Conservation (phyloP, 2,797 vertebrate species). For the Miichthys miiuy region DNA sequence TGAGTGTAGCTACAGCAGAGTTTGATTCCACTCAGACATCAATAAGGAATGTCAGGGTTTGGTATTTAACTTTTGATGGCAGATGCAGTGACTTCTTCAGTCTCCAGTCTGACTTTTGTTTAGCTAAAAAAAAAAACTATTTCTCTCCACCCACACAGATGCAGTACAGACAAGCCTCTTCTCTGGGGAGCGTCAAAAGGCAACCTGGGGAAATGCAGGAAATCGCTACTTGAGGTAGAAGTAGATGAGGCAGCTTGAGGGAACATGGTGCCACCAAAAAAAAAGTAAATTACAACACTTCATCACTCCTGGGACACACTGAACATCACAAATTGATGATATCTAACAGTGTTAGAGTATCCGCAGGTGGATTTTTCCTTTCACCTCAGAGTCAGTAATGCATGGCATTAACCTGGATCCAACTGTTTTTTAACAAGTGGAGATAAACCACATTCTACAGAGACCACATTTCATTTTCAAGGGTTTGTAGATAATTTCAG, state of each 20-base stretch:
- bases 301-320: slow-evolving; percentile 38
- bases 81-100: slow-evolving; percentile 25
- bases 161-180: slow-evolving; percentile 19
- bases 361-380: slow-evolving; percentile 35
- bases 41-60: slow-evolving; percentile 9
- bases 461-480: slow-evolving; percentile 59
- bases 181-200: slow-evolving; percentile 41
- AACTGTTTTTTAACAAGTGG: slow-evolving; percentile 21
- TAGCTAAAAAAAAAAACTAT: neutral
- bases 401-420: slow-evolving; percentile 50
- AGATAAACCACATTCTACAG: slow-evolving; percentile 51
- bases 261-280: slow-evolving; percentile 28
- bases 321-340: slow-evolving; percentile 50
- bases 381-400: slow-evolving; percentile 49
- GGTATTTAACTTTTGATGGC: slow-evolving; percentile 28
- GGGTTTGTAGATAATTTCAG: slow-evolving; percentile 70
- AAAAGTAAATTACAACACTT: slow-evolving; percentile 48
- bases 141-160: slow-evolving; percentile 17
- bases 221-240: slow-evolving; percentile 35
- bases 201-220: slow-evolving; percentile 41
- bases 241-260: slow-evolving; percentile 31
- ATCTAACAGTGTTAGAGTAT: slow-evolving; percentile 36
- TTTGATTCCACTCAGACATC: neutral
- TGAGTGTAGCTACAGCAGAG: slow-evolving; percentile 7
- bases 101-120: slow-evolving; percentile 12